A percentile compares a stretch with the other conserved stretches of the same genome.
Conservation (phyloP, 2,113 vertebrate genomes). For the Eurystomus gularis region DNA sequence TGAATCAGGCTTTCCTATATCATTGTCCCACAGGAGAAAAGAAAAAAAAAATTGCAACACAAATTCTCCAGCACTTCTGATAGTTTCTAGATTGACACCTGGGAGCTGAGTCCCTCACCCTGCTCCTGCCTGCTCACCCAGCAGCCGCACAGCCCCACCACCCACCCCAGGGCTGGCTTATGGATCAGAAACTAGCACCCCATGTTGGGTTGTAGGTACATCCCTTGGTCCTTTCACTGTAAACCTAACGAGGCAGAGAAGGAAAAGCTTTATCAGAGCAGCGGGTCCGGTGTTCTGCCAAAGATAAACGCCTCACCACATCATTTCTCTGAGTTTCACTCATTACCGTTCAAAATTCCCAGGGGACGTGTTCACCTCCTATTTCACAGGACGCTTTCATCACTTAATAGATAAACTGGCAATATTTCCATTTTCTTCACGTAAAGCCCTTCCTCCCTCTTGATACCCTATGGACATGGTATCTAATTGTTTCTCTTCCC, state of each 20-base stretch:
- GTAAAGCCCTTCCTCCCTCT: neutral
- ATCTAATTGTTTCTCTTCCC: neutral
- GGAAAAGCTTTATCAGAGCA: neutral
- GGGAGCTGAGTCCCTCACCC: neutral
- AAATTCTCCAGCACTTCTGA: neutral
- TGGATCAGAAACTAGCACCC: neutral
- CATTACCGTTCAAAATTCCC: neutral
- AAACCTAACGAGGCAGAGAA: neutral
- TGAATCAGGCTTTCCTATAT: neutral
- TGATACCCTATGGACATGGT: neutral
- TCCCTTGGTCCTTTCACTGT: neutral
- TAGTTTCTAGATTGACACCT: neutral
- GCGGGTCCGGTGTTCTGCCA: neutral
- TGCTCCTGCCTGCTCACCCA: neutral
- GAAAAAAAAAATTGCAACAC: neutral
- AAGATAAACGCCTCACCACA: neutral
- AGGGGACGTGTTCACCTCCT: neutral
- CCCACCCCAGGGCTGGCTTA: fast-evolving
- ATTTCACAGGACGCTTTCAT: neutral
- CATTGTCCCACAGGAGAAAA: neutral
- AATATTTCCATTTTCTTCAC: neutral
- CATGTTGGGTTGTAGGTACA: too few species aligned
- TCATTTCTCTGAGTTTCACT: neutral
- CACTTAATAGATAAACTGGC: neutral
- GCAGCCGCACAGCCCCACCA: neutral